Percentiles rank a stretch among this genome's conserved stretches.
These are phyloP conservation scores for Pegea sp. DNA, from an alignment of 23 tunicate genomes.

Conservation along the genomic window DNA sequence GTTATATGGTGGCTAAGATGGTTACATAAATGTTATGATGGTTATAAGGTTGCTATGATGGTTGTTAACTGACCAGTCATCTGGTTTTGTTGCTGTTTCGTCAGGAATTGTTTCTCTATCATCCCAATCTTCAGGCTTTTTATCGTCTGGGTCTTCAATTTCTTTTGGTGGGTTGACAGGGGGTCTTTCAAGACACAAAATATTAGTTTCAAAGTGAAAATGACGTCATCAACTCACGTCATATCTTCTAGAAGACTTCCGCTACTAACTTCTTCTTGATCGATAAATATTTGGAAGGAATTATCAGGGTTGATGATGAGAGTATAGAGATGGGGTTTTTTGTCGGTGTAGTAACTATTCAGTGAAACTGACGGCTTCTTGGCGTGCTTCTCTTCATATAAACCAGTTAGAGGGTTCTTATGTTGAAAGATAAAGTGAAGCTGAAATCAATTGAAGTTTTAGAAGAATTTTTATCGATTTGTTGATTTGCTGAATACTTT, in stretches of 20 bases:
- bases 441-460: constrained; percentile 6
- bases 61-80: constrained; percentile 79
- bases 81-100: constrained; percentile 69
- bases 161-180: constrained; percentile 83
- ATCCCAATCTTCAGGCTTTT: constrained; percentile 94
- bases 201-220: too few relatives aligned
- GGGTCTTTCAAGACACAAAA: constrained; percentile 13
- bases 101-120: constrained; percentile 74
- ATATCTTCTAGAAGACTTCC: constrained; percentile 65
- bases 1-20: too few relatives aligned
- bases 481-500: constrained; percentile 16
- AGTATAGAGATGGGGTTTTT: constrained; percentile 68
- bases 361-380: constrained; percentile 42
- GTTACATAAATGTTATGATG: too few relatives aligned
- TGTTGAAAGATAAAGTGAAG: constrained; percentile 90
- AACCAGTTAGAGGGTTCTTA: constrained; percentile 82
- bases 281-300: constrained; percentile 45
- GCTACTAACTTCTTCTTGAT: constrained; percentile 38
- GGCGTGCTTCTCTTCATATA: constrained; percentile 28
- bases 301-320: constrained; percentile 60
- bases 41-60: too few relatives aligned
- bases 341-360: constrained; percentile 54
- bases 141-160: constrained; percentile 77
- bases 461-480: not conserved
- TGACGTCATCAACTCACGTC: constrained; percentile 14